Base-by-base conservation (phyloP, 2,113 vertebrate genomes). In the Triplophysa dalaica region DNA sequence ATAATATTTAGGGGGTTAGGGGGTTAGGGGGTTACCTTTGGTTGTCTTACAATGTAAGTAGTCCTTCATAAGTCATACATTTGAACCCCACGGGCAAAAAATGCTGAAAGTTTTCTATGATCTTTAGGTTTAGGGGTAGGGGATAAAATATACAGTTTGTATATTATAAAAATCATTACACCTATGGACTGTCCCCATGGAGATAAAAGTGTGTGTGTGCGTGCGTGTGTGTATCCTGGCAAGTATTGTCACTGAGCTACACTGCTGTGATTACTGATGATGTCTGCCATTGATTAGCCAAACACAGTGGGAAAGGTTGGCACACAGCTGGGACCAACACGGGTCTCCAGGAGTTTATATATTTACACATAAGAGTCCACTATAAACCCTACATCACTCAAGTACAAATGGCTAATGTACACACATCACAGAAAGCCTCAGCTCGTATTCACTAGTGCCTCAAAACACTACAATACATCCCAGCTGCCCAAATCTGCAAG, bases 241-340 rank as follows among this genome's bases (percentile, higher is more conserved):
- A 24, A 43, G 38, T 68, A 29, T 17, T 82, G 83, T 77, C 81
- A 87, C 79, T 82, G 87, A 89, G 88, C 81, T 66, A 81, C 80
- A 85, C 89, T 84, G 88, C 90, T 89, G 89, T 89, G 88, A 84
- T 89, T 90, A 81, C 78, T 89, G 88, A 93, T 92, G 87, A 90
- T 90, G 90, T 91, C 89, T 90, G 85, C 82, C 90, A 93, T 91
- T 91, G 93, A 94, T 93, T 94, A 89, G 92, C 86, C 90, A 93
- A 94, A 93, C 91, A 93, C 72, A 80, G 68, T 80, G 86, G 81
- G 84, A 90, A 89, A 83, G 84, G 85, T 85, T 86, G 84, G 68
- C 45, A 81, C 76, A 85, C 69, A 83, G 66, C 82, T 70, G 80
- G 73, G 80, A 70, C 75, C 72, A 76, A 24, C 70, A 22, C 14